Conservation (phyloP, 2,113 vertebrate genomes). For the Egretta garzetta region DNA sequence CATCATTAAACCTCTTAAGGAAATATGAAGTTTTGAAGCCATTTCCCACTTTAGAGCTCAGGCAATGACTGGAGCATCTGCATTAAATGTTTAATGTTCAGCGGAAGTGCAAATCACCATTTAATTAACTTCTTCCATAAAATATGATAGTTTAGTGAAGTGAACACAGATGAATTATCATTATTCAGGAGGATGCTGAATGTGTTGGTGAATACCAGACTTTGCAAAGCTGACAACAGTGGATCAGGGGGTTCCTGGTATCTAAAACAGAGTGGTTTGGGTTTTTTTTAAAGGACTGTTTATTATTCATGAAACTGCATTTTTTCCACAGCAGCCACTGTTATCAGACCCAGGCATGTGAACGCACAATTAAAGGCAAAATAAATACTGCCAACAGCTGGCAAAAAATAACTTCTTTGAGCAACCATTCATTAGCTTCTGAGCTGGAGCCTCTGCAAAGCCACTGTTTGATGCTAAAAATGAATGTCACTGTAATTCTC, state of each 20-base stretch:
- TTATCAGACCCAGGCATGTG: background rate
- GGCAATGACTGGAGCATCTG: conserved; percentile 66
- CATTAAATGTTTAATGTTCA: conserved; percentile 69
- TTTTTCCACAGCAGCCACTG: background rate
- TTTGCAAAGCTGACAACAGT: conserved; percentile 2
- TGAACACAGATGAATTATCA: conserved; percentile 64
- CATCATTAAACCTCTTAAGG: conserved; percentile 69
- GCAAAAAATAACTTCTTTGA: background rate
- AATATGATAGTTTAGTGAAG: conserved; percentile 64
- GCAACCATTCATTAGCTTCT: background rate
- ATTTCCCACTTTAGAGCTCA: conserved; percentile 60
- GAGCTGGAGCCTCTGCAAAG: background rate
- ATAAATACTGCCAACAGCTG: conserved; percentile 28
- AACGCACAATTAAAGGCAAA: conserved; percentile 23
- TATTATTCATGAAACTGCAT: conserved; percentile 28
- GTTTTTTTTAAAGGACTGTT: background rate
- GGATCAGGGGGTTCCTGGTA: background rate
- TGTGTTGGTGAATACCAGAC: background rate
- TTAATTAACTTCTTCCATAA: conserved; percentile 72
- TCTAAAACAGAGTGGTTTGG: background rate
- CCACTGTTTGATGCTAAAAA: background rate
- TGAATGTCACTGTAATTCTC: background rate
- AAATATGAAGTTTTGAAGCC: conserved; percentile 68
- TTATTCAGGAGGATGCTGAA: conserved; percentile 30
- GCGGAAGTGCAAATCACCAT: conserved; percentile 67